phyloP scores from a whole-genome alignment of 2,113 vertebrate species.

The Calidris pugnax region DNA sequence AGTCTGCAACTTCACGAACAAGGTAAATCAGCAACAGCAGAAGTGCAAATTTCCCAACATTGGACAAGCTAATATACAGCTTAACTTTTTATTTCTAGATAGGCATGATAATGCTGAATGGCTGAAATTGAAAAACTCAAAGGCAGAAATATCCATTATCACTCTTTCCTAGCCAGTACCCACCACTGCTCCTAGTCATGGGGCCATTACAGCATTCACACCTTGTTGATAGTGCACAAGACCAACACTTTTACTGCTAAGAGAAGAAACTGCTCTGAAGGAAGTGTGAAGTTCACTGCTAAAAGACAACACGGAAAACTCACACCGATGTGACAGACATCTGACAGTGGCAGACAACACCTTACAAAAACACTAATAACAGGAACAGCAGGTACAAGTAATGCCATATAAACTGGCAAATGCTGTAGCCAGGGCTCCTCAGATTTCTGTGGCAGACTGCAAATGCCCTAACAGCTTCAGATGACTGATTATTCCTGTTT shows the following conservation, averaged over 20 bases:
- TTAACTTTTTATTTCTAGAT: not conserved
- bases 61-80: not conserved
- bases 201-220: not conserved
- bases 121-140: not conserved
- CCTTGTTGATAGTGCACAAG: not conserved
- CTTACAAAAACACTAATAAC: not conserved
- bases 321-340: not conserved
- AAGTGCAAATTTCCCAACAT: not conserved
- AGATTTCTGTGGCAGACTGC: not conserved
- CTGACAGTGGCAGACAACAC: not conserved
- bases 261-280: not conserved
- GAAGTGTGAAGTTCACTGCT: not conserved
- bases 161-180: not conserved
- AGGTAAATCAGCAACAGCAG: not conserved
- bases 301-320: not conserved
- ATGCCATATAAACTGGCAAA: not conserved
- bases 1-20: not conserved
- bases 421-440: not conserved
- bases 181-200: not conserved
- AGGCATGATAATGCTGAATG: not conserved
- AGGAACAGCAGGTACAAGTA: not conserved
- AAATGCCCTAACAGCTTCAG: not conserved
- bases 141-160: not conserved
- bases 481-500: not conserved
- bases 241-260: not conserved